A percentile compares a stretch with the other conserved stretches of the same genome.
Evolutionary conservation across 2,888 invertebrate species (phyloP).

Genomic region (Ectemnius cavifrons): DNA sequence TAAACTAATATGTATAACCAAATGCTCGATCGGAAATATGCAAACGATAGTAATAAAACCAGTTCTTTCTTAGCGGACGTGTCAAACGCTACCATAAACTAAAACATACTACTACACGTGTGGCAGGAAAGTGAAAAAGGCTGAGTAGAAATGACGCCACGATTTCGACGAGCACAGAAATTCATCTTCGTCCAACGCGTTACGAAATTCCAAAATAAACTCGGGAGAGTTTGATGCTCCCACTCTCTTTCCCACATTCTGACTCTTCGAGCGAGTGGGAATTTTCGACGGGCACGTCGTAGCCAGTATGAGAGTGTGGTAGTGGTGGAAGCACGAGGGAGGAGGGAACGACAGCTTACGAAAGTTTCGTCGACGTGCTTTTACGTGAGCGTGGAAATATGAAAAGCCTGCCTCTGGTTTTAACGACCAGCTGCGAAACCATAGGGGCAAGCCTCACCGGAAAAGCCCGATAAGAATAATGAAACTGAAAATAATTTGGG

Average conservation of each 20-base stretch:
- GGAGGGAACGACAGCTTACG: conserved; percentile 40
- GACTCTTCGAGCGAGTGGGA: conserved; percentile 37
- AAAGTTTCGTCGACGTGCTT: conserved; percentile 45
- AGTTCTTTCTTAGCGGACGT: neutral
- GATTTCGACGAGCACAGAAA: conserved; percentile 54
- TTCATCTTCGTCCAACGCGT: conserved; percentile 54
- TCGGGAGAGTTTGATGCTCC: neutral
- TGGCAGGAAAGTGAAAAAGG: conserved; percentile 20
- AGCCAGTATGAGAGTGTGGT: too few species aligned
- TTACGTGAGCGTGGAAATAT: conserved; percentile 27
- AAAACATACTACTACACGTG: too few species aligned
- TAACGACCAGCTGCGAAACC: too few species aligned
- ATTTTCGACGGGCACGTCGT: conserved; percentile 27
- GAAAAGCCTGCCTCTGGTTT: conserved; percentile 9
- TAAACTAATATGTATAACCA: neutral
- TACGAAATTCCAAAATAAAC: conserved; percentile 59
- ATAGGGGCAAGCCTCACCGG: too few species aligned
- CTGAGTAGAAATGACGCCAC: conserved; percentile 33
- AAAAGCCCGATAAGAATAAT: neutral
- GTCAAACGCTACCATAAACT: too few species aligned
- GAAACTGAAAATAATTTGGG: too few species aligned
- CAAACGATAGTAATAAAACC: neutral
- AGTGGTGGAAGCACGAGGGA: too few species aligned
- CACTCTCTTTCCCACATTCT: too few species aligned
- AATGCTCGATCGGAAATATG: neutral